These are phyloP conservation scores for Cyphomyrmex costatus DNA, from an alignment of 1,140 invertebrate genomes.

Conservation along the genomic window DNA sequence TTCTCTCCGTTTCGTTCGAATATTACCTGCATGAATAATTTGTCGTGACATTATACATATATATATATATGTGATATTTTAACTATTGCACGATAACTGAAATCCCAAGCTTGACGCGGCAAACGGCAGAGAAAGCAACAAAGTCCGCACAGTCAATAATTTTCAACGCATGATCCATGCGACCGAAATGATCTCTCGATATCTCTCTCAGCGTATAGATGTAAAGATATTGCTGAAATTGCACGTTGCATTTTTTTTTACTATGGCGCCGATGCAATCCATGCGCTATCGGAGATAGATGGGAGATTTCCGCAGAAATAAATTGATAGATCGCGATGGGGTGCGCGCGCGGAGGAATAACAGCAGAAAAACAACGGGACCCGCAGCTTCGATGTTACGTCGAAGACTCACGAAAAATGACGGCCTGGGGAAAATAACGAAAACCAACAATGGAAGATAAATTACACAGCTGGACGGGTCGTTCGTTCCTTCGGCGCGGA, in stretches of 20 bases:
- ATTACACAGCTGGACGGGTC: constrained; percentile 28
- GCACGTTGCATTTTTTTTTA: constrained; percentile 21
- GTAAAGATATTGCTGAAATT: constrained; percentile 44
- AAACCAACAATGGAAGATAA: constrained; percentile 44
- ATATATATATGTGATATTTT: constrained; percentile 11
- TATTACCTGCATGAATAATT: constrained; percentile 10
- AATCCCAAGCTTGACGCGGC: neutral
- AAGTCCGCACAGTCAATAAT: constrained; percentile 1
- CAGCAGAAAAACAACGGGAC: constrained; percentile 32
- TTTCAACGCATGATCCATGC: constrained; percentile 18
- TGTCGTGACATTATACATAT: neutral
- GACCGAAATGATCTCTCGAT: neutral
- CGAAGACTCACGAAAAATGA: constrained; percentile 41
- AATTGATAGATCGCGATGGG: constrained; percentile 36
- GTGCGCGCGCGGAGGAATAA: neutral
- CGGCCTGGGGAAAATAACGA: constrained; percentile 32
- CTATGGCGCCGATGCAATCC: constrained; percentile 8
- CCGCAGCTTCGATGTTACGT: neutral
- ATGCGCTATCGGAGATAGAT: constrained; percentile 14
- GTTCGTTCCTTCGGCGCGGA: constrained; percentile 36
- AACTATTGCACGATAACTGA: constrained; percentile 13
- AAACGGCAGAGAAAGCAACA: neutral
- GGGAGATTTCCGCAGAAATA: constrained; percentile 22
- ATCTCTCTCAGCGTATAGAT: constrained; percentile 8
- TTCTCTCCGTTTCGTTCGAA: neutral